These are phyloP conservation scores for Rhinichthys osculus DNA, from an alignment of 2,797 vertebrate genomes.

Conservation along the genomic window DNA sequence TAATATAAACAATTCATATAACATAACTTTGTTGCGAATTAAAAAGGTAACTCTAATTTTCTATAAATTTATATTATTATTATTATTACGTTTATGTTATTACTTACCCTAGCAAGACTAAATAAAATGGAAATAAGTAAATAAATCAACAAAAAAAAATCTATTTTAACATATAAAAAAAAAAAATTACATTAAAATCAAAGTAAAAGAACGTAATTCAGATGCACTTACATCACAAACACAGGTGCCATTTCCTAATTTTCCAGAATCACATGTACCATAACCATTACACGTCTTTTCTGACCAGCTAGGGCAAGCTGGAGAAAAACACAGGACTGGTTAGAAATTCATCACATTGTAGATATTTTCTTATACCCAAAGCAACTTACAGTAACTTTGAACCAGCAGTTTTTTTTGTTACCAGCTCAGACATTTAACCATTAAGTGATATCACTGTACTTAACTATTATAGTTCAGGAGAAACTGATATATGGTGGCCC, in stretches of 20 bases:
- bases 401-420: neutral
- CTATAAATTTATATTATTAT: neutral
- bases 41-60: neutral
- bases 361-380: neutral
- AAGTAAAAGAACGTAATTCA: neutral
- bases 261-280: slow-evolving; percentile 85
- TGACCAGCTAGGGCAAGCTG: slow-evolving; percentile 89
- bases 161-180: neutral
- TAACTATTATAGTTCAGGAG: neutral
- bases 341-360: neutral
- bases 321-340: slow-evolving; percentile 26
- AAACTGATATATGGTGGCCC: neutral
- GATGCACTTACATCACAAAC: slow-evolving; percentile 83
- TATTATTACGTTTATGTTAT: neutral
- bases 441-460: neutral
- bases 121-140: neutral
- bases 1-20: neutral
- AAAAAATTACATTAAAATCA: neutral
- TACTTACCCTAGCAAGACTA: neutral
- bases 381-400: neutral
- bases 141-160: neutral
- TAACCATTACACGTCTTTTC: slow-evolving; percentile 83
- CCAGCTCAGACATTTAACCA: slow-evolving; percentile 1
- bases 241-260: slow-evolving; percentile 87
- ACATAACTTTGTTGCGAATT: neutral